Evolutionary conservation across 2,888 invertebrate genomes (phyloP), one percentile per base, ranked within the genome.

Genomic region (Celastrina argiolus): DNA sequence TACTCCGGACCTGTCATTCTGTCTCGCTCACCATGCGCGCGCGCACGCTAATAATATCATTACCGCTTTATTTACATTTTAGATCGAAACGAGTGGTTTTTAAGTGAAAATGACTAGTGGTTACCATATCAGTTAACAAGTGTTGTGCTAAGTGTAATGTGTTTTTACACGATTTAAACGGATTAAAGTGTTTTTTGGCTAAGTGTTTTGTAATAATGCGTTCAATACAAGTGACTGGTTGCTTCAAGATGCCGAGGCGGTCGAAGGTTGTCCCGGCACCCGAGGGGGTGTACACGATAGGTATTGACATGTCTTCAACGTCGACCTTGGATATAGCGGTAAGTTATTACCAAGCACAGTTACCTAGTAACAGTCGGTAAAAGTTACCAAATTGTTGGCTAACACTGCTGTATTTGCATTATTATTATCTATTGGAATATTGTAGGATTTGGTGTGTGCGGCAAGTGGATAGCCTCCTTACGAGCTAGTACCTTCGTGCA

Each of bases 1-100:
- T 83, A 80, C 81, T 82, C 81, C 75, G 81, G 82, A 82, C 82
- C 80, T 85, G 85, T 86, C 87, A 87, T 84, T 87, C 84, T 78
- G 72, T 72, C 77, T 80, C 78, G 81, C 75, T 74, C 74, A 73
- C 75, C 73, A 71, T 79, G 78, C 81, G 79, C 77, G 78, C 69
- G 79, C 87, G 87, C 88, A 88, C 87, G 88, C 72, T 66, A 66
- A 34, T 34, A 7, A n/a, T 26, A 56, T 16, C 42, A 31, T 31
- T 31, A 31, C 7, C 31, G 12, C 36, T 22, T 14, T 51, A 22
- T 51, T 51, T 51, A 51, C 51, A 51, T 51, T 45, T 18, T 12
- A 8, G 36, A 36, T 18, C 10, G 10, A 14, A 22, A 26, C 51
- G 12, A 26, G 51, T 51, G 51, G 51, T 26, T 51, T 51, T 26